Evolutionary conservation across 30 jellyfish, hydroid and myxozoan species (phyloP).

Genomic region (Turritopsis rubra): DNA sequence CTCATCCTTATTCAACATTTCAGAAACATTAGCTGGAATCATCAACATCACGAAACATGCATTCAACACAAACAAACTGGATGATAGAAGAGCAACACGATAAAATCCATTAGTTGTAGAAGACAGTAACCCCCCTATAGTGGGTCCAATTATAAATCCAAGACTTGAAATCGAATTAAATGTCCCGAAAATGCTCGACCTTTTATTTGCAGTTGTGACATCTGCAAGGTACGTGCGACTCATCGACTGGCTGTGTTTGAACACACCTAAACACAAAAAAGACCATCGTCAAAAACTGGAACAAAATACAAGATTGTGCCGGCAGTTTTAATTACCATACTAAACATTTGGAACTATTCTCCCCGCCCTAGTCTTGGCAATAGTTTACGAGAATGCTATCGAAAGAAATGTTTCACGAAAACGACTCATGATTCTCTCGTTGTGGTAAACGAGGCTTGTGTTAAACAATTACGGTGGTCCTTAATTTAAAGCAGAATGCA

Average conservation of each 20-base stretch:
- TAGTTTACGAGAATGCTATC: too few species aligned
- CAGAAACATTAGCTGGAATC: conserved; percentile 7
- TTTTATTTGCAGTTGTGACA: conserved; percentile 49
- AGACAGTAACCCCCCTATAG: conserved; percentile 79
- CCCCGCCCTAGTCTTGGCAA: too few species aligned
- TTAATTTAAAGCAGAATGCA: too few species aligned
- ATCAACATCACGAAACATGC: conserved; percentile 34
- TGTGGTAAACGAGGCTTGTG: too few species aligned
- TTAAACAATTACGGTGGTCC: too few species aligned
- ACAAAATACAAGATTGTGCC: too few species aligned
- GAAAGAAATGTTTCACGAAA: too few species aligned
- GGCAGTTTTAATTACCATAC: too few species aligned
- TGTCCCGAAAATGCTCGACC: conserved; percentile 78
- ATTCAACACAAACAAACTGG: conserved; percentile 48
- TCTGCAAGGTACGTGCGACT: conserved; percentile 78
- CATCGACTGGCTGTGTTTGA: conserved; percentile 83
- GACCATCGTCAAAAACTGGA: background rate
- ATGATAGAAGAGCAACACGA: conserved; percentile 59
- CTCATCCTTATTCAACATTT: background rate
- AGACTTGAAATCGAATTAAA: conserved; percentile 66
- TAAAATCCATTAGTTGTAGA: conserved; percentile 63
- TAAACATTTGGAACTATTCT: too few species aligned
- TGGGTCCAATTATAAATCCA: conserved; percentile 90
- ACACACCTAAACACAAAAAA: conserved; percentile 47
- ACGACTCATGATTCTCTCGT: too few species aligned